Evolutionary conservation across 2,888 invertebrate species (phyloP).

Genomic region (Embidobia sp.): DNA sequence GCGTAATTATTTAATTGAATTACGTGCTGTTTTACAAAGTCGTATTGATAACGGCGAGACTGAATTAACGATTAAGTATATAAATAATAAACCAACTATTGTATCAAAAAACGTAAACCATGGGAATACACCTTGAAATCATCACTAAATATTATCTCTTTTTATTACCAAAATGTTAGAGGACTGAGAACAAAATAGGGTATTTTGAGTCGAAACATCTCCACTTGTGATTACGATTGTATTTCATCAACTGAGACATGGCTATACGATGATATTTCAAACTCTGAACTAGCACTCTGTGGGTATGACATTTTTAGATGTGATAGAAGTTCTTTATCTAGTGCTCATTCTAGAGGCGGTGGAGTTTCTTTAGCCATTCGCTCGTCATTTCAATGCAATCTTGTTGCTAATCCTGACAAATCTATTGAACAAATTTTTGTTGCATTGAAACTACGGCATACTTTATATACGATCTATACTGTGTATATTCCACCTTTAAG

Average conservation of each 20-base stretch:
- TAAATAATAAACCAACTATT: not conserved
- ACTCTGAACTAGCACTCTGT: not conserved
- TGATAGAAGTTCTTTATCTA: not conserved
- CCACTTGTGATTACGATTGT: not conserved
- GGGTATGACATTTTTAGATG: constrained; percentile 1
- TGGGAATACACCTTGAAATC: not conserved
- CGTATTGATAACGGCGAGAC: not conserved
- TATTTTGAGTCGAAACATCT: too few relatives aligned
- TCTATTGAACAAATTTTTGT: too few relatives aligned
- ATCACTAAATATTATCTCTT: too few relatives aligned
- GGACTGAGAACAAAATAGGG: not conserved
- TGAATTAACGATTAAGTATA: constrained; percentile 1
- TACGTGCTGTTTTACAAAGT: not conserved
- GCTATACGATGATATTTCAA: not conserved
- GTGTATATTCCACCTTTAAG: too few relatives aligned
- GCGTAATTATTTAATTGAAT: not conserved
- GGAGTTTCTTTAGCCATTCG: too few relatives aligned
- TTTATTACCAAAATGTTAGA: constrained; percentile 16
- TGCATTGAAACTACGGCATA: too few relatives aligned
- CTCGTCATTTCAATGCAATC: too few relatives aligned
- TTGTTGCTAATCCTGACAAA: too few relatives aligned
- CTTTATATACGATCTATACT: too few relatives aligned
- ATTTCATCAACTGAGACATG: constrained; percentile 8
- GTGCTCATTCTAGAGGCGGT: not conserved
- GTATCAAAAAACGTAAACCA: not conserved